Base-by-base conservation (phyloP, 2,888 invertebrate genomes). In the Pollenia angustigena region DNA sequence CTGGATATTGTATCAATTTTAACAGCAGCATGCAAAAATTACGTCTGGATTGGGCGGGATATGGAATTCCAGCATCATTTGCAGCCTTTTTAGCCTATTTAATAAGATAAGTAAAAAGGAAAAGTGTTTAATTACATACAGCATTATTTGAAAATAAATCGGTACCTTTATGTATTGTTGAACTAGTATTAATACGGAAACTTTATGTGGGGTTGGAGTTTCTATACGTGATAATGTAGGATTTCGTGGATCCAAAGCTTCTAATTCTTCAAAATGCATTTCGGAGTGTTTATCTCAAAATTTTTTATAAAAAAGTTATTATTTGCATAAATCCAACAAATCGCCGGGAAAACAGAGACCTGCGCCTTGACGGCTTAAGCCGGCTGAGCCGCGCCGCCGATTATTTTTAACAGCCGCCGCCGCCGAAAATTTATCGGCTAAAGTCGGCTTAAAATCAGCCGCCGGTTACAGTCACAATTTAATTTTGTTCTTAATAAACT, bases 21-120 rank as follows among this genome's bases (percentile, higher is more conserved):
- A 98, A 94, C 46, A 97, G 95, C 8, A 97, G 94, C 92, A 97
- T 95, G 93, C 97, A 97, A 92, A 98, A 97, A 91, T 97, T 96
- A 89, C 97, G 95, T 81, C 96, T 94, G 88, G 96, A 95, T 90
- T 95, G 95, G 18, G 96, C 94, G 76, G 94, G 94, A 90, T 92
- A 87, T 68, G 88, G 89, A 0, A 91, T 89, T 2, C 91, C 93
- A 4, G 90, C 88, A 50, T 92, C 93, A 14, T 90, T 83, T 1
- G 91, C 90, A 4, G 88, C 87, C 64, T 92, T 92, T 64, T 93
- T 93, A 3, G 91, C 91, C 93, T 93, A 50, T 7, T 7, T 81
- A 56, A 64, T 11, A 46, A 48, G 18, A 64, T 12, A 32, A 44
- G n/a, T 40, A 40, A 11, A 60, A 9, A 48, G 32, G 32, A 32